Conservation (phyloP, 2,888 invertebrate species). For the Agonopterix alstromeriana region DNA sequence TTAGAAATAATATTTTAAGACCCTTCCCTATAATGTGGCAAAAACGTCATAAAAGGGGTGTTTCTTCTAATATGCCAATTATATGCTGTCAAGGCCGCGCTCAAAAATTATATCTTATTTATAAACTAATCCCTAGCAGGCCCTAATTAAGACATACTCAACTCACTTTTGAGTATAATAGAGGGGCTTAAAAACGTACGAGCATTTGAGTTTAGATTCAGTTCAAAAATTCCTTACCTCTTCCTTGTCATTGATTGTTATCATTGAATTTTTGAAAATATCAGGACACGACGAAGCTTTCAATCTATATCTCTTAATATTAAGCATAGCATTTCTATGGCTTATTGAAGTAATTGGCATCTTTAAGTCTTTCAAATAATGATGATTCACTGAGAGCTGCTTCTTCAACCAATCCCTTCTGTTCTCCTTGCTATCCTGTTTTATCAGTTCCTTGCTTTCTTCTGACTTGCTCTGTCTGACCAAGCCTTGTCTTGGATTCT, state of each 20-base stretch:
- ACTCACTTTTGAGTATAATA: too few relatives aligned
- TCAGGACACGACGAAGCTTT: constrained; percentile 94
- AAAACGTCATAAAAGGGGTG: not conserved
- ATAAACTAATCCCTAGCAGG: too few relatives aligned
- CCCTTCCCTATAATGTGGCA: not conserved
- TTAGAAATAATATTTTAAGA: not conserved
- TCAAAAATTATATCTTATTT: too few relatives aligned
- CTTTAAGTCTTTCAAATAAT: constrained; percentile 83
- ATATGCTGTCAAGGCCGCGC: too few relatives aligned
- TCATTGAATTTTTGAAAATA: constrained; percentile 93
- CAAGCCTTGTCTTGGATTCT: constrained; percentile 33
- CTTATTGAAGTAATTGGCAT: constrained; percentile 89
- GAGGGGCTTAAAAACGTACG: too few relatives aligned
- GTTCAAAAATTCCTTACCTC: constrained; percentile 73
- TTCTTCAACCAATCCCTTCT: constrained; percentile 66
- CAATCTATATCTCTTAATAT: constrained; percentile 87
- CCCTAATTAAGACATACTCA: too few relatives aligned
- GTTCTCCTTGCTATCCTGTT: constrained; percentile 60
- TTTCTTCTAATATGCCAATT: too few relatives aligned
- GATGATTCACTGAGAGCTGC: constrained; percentile 75
- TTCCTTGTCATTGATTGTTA: constrained; percentile 85
- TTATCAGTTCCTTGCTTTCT: constrained; percentile 49
- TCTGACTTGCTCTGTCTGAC: constrained; percentile 42
- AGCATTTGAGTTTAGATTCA: too few relatives aligned
- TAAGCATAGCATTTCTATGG: constrained; percentile 90